These are phyloP conservation scores for Ariolimax columbianus DNA, from an alignment of 2,888 invertebrate species.

Conservation along the genomic window DNA sequence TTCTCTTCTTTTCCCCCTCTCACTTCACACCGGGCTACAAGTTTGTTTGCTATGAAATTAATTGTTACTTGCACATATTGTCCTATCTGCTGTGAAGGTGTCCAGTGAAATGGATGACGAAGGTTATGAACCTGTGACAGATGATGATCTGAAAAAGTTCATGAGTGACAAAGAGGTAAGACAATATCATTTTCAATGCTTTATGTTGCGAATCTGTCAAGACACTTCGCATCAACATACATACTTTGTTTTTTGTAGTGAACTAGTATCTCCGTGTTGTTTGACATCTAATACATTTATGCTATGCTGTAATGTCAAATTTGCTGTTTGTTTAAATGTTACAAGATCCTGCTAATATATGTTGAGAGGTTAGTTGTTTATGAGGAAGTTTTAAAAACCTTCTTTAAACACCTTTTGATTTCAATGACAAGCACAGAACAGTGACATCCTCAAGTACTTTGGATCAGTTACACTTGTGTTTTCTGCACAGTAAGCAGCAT, in stretches of 20 bases:
- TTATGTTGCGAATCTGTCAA: neutral
- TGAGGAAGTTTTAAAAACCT: too few species aligned
- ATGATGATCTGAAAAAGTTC: slow-evolving; percentile 46
- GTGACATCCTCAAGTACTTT: too few species aligned
- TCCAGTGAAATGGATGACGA: slow-evolving; percentile 15
- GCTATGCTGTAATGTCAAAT: neutral
- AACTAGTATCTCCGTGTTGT: too few species aligned
- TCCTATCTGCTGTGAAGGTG: slow-evolving; percentile 10
- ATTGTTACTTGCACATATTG: neutral
- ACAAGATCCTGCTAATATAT: too few species aligned
- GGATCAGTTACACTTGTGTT: too few species aligned
- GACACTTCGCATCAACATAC: neutral
- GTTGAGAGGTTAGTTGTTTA: too few species aligned
- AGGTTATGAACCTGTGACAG: neutral
- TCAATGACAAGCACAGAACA: too few species aligned
- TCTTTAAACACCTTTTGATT: too few species aligned
- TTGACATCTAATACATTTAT: neutral
- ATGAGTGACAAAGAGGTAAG: slow-evolving; percentile 49
- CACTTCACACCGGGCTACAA: neutral
- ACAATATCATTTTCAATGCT: neutral
- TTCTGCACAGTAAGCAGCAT: too few species aligned
- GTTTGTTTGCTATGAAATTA: neutral
- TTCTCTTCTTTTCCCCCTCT: neutral
- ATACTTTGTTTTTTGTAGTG: neutral
- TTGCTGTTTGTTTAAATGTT: too few species aligned